Conservation (phyloP, 2,113 vertebrate genomes). For the Hemiscyllium ocellatum region DNA sequence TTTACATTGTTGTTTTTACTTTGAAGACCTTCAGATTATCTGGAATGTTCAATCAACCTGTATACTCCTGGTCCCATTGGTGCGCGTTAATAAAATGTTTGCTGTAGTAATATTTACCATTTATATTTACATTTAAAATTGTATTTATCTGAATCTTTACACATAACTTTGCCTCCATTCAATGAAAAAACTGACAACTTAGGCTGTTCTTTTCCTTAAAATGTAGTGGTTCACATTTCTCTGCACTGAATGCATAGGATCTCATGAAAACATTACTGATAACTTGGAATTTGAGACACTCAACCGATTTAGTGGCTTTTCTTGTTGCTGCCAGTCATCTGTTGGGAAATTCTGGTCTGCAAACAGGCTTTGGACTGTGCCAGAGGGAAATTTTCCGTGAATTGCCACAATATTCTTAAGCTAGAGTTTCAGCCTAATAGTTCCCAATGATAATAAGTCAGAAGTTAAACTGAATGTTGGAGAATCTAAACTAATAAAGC, state of each 20-base stretch:
- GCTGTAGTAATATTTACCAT: too few species aligned
- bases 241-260: neutral
- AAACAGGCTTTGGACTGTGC: neutral
- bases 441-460: neutral
- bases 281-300: neutral
- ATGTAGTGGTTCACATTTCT: neutral
- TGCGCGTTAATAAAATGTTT: too few species aligned
- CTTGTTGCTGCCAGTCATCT: neutral
- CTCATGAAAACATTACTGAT: neutral
- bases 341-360: neutral
- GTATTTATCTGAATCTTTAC: neutral
- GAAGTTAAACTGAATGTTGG: neutral
- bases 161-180: neutral
- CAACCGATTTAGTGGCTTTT: neutral
- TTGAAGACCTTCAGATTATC: too few species aligned
- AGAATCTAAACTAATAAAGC: conserved; percentile 1
- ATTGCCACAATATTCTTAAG: neutral
- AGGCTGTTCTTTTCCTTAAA: neutral
- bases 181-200: neutral
- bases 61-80: too few species aligned
- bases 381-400: neutral
- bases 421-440: neutral
- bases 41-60: too few species aligned
- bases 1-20: too few species aligned
- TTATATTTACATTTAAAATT: too few species aligned